Evolutionary conservation across 2,113 vertebrate genomes (phyloP).

Genomic region (Phocoena sinus): DNA sequence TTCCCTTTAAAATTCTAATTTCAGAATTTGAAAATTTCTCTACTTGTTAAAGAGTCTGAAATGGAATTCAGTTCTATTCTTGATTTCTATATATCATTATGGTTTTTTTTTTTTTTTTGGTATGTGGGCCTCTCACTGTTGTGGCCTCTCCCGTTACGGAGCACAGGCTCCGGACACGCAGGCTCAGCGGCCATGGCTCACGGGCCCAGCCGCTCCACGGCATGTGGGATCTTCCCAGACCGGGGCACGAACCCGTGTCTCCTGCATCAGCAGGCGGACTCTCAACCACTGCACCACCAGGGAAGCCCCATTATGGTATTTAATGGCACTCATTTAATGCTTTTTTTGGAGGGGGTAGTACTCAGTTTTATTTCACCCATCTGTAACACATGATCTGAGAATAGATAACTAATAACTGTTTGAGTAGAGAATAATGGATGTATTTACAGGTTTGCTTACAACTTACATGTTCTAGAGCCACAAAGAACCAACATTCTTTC

Average conservation of each 20-base stretch:
- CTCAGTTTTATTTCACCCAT: background rate
- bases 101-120: background rate
- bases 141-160: too few relatives aligned
- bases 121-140: too few relatives aligned
- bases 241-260: too few relatives aligned
- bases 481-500: background rate
- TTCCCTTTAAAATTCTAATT: background rate
- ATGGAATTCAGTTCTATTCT: background rate
- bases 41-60: background rate
- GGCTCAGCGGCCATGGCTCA: too few relatives aligned
- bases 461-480: background rate
- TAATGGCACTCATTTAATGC: background rate
- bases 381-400: background rate
- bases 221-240: too few relatives aligned
- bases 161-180: too few relatives aligned
- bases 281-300: too few relatives aligned
- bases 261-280: too few relatives aligned
- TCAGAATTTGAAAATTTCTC: background rate
- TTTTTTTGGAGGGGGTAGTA: background rate
- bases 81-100: background rate
- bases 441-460: background rate
- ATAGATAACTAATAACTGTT: background rate
- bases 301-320: background rate
- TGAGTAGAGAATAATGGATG: background rate
- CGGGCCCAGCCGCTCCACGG: rapidly evolving